A percentile compares a stretch with the other conserved stretches of the same genome.
Conservation (phyloP, 2,797 vertebrate genomes). For the Gadopsis marmoratus region DNA sequence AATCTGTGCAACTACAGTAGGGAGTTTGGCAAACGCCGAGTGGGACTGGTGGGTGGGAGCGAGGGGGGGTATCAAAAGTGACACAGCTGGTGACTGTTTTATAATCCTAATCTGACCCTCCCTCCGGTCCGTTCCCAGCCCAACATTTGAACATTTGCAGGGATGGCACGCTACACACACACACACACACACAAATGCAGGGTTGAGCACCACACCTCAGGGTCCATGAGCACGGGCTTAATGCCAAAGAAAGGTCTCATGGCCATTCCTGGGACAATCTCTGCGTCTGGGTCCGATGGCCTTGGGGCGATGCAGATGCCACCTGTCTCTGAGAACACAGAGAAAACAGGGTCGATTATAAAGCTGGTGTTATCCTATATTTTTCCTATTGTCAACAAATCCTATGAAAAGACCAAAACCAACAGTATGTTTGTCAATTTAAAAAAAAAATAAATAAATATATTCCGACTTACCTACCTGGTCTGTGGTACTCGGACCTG, state of each 20-base stretch:
- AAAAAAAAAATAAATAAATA: too few species aligned
- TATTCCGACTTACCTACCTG: neutral
- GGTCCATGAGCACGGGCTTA: conserved; percentile 87
- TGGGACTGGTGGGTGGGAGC: conserved; percentile 44
- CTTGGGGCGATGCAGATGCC: conserved; percentile 94
- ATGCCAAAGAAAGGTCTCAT: conserved; percentile 98
- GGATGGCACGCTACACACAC: conserved; percentile 12
- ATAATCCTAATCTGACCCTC: conserved; percentile 79
- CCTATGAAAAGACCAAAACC: neutral
- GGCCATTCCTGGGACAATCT: conserved; percentile 93
- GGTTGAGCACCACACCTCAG: conserved; percentile 82
- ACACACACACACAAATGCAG: conserved; percentile 28
- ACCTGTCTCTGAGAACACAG: conserved; percentile 89
- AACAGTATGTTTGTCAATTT: neutral
- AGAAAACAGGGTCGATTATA: conserved; percentile 35
- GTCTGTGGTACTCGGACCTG: neutral
- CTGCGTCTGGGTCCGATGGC: conserved; percentile 92
- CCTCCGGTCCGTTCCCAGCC: conserved; percentile 46
- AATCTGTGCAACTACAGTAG: conserved; percentile 64
- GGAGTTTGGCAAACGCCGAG: conserved; percentile 47
- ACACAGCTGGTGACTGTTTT: conserved; percentile 74
- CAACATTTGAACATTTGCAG: conserved; percentile 43
- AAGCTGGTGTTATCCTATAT: neutral
- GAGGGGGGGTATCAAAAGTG: conserved; percentile 74
- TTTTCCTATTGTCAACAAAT: neutral